phyloP scores from a whole-genome alignment of 2,113 vertebrate genomes.

The Opisthocomus hoazin region DNA sequence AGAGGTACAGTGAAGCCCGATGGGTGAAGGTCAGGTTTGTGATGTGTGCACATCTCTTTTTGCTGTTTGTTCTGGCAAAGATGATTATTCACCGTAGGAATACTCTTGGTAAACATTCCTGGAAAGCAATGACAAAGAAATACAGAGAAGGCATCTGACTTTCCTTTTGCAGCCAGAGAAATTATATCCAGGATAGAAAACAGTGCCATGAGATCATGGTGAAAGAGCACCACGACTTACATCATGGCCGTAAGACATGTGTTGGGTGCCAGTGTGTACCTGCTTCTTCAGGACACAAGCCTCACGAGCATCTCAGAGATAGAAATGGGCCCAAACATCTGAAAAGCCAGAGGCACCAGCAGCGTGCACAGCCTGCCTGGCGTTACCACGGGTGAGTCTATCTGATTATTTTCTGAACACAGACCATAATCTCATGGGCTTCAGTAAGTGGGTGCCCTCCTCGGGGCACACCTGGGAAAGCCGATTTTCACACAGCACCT shows the following conservation, averaged over 20 bases:
- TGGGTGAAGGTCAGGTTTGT: background rate
- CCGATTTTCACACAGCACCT: background rate
- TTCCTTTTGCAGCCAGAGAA: background rate
- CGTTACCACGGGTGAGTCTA: fast-evolving
- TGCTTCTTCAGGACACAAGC: background rate
- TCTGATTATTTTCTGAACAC: background rate
- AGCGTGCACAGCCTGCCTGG: background rate
- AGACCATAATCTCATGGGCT: background rate
- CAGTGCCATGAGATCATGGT: background rate
- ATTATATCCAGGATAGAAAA: background rate
- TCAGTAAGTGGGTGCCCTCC: background rate
- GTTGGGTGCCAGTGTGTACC: background rate
- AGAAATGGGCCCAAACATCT: background rate
- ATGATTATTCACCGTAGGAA: background rate
- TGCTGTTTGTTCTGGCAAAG: background rate
- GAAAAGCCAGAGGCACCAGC: background rate
- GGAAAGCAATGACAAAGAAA: background rate
- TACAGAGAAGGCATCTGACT: background rate
- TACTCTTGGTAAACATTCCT: background rate
- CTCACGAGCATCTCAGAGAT: background rate
- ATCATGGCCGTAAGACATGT: fast-evolving
- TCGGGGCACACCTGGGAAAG: background rate
- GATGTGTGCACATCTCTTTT: background rate
- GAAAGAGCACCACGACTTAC: fast-evolving
- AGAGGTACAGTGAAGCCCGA: background rate